Base-by-base conservation (phyloP, 2,888 invertebrate species). In the Xanthia icteritia region DNA sequence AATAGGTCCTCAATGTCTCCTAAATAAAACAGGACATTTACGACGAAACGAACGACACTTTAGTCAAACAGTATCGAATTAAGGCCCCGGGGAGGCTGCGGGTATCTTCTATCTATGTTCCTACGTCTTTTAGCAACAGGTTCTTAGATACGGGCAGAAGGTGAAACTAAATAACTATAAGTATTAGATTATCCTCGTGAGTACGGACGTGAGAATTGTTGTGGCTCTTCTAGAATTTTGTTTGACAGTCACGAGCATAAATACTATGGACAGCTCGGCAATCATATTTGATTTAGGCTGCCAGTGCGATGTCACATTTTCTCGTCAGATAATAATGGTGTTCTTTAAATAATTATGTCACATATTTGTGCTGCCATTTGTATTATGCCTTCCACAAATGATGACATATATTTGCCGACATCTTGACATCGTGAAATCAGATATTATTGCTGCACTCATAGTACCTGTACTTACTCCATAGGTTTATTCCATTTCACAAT, bases 81-180 rank as follows among this genome's bases (percentile, higher is more conserved):
- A 93, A 89, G 85, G 83, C 89, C 92, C 88, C 90, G 71, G 76
- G 92, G 91, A 51, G 88, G 20, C 64, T 87, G n/a, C 76, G 82
- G 80, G 86, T 87, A 88, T 90, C 89, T 89, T 51, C 27, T 88
- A 87, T 90, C 88, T 90, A 60, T 65, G 51, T 78, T 11, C 51
- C 61, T 36, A 83, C 88, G 76, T 90, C 88, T 92, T 90, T 72
- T 90, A 93, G 95, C 95, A 95, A 95, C 95, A 95, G 95, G 95
- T 95, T 90, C 92, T 91, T 90, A 92, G 90, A 91, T 92, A 93
- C 91, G 92, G 89, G 85, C 82, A 84, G 68, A 84, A 87, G 81
- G 89, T 89, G 73, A 84, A 73, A 73, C 66, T 69, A 79, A 84
- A 86, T 84, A 81, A 77, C 83, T 83, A 80, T 75, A 74, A 80